Evolutionary conservation across 37 sponge, comb jelly and placozoan genomes (phyloP), one percentile per base, ranked within the genome.

Genomic region (Oopsacas minuta): DNA sequence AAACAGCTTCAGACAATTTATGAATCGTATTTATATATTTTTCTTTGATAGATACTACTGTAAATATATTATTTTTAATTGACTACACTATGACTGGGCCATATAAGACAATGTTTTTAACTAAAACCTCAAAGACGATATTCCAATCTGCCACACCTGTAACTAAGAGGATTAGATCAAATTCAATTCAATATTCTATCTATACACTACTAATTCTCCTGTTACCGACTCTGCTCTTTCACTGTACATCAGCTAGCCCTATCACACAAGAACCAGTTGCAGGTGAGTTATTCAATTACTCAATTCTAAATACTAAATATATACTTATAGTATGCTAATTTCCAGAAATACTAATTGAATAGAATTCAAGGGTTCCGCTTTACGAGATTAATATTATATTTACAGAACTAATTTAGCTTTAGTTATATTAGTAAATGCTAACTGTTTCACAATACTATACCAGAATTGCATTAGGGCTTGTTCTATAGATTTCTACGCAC

Each of bases 31-130:
- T 61, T 25, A 61, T 61, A 3, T 12, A 5, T 61, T 3, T 61
- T 34, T 61, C 28, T 61, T 61, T 61, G 7, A 25, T 12, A n/a
- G 75, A 61, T 61, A 25, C 20, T 25, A 61, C 28, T 61, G 75
- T 61, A 61, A 25, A 61, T 61, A 61, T 46, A 46, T 46, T 46
- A 46, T 61, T 61, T 61, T 42, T 61, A 32, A 61, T 61, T 61
- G 30, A 3, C 75, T 61, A 25, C 75, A 61, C 20, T 25, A 61
- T 61, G 75, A 12, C 75, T 61, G 75, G 75, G 1, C 75, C 22
- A 61, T 25, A 10, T 12, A 61, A 25, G 7, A 34, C 20, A 61
- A 61, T 61, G 5, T 61, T 61, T 61, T 61, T 61, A 61, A 61
- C 75, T 7, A 61, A n/a, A 61, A 61, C 7, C 30, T 61, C 75